Evolutionary conservation across 2,113 vertebrate genomes (phyloP), one percentile per base, ranked within the genome.

Genomic region (Semicossyphus pulcher): DNA sequence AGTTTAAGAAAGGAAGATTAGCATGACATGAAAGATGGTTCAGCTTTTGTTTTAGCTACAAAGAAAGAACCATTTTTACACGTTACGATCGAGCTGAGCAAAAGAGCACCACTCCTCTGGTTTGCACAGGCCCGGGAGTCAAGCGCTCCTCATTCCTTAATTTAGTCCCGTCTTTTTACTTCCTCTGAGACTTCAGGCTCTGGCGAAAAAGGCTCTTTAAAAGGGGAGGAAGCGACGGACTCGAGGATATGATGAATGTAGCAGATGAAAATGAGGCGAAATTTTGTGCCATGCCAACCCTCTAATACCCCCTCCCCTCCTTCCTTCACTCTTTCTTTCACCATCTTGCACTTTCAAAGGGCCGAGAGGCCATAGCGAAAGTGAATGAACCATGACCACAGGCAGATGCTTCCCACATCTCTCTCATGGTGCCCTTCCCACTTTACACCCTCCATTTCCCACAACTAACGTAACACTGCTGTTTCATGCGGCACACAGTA

Each of bases 281-380:
- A 57, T 72, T 61, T 93, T 91, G 83, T 73, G 85, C 81, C 14
- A 73, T 92, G 91, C 92, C 90, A 93, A 88, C 84, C 69, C 76
- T 52, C 26, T 39, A 5, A 76, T n/a, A 31, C 61, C 31, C 20
- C 23, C 21, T 2, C 39, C 29, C 6, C 34, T 34, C 52, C 49
- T 34, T 68, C 62, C 34, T 21, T 37, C 52, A 29, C 60, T 78
- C 64, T 83, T 88, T 78, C 60, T 86, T 85, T 88, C 75, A 85
- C 89, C 89, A 87, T 82, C 83, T 92, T 93, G 92, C 86, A 86
- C 92, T 95, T 95, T 94, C 93, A 94, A 95, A 95, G 91, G 86
- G 81, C 86, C 54, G 86, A 88, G 91, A 90, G 86, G 83, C 87
- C 83, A 71, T 72, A 70, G 85, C 89, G 79, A 88, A 83, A 90